Conservation (phyloP, 2,113 vertebrate genomes). For the Bambusicola thoracicus region DNA sequence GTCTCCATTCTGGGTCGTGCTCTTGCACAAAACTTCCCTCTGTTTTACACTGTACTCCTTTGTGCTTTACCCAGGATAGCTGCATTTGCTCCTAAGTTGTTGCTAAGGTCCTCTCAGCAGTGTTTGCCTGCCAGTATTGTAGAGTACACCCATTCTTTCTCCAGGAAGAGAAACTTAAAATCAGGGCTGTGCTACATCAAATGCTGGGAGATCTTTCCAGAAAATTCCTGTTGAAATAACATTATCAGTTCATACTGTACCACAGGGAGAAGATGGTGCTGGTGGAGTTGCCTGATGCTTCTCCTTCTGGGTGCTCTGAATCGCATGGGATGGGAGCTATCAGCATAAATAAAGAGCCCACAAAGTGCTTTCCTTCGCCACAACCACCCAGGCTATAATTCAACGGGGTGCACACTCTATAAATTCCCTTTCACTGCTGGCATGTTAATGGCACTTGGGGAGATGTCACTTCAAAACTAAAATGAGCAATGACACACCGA, state of each 20-base stretch:
- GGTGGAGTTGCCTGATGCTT: not conserved
- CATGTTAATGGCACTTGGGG: conserved; percentile 38
- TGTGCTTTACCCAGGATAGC: not conserved
- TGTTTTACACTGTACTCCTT: not conserved
- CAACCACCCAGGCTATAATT: not conserved
- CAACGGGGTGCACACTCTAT: not conserved
- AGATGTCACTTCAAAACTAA: conserved; percentile 61
- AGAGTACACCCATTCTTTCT: not conserved
- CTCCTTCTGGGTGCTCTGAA: not conserved
- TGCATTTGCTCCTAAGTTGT: not conserved
- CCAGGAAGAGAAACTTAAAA: not conserved
- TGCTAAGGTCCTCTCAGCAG: not conserved
- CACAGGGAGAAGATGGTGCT: not conserved
- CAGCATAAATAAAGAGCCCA: not conserved
- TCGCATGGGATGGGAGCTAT: not conserved
- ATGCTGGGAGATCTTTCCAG: not conserved
- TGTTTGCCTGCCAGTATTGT: not conserved
- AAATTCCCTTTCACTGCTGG: not conserved
- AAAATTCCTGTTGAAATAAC: not conserved
- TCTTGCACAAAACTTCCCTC: not conserved
- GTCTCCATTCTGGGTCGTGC: not conserved
- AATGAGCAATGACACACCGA: conserved; percentile 65
- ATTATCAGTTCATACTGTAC: not conserved
- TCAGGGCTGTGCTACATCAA: not conserved
- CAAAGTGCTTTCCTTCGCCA: not conserved